A percentile compares a stretch with the other conserved stretches of the same genome.
Conservation (phyloP, 2,113 vertebrate species). For the Dryoscopus gambensis region DNA sequence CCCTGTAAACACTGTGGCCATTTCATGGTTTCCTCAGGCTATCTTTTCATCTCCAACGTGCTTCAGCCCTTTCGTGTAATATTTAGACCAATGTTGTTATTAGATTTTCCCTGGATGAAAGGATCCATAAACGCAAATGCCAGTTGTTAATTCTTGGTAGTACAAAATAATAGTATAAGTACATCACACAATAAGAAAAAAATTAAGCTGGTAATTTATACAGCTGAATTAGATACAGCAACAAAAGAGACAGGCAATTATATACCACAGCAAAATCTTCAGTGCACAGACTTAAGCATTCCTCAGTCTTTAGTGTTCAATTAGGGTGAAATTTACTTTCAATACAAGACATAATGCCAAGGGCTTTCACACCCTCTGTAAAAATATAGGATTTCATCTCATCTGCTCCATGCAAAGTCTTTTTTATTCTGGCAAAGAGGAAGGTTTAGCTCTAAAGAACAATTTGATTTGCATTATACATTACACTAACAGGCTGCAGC, state of each 20-base stretch:
- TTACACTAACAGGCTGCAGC: constrained; percentile 29
- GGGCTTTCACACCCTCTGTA: background rate
- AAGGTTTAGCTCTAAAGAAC: constrained; percentile 44
- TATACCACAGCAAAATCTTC: constrained; percentile 17
- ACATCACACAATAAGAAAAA: constrained; percentile 43
- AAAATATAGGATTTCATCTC: constrained; percentile 41
- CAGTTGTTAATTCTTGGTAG: constrained; percentile 45
- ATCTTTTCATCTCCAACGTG: background rate
- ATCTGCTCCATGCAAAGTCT: constrained; percentile 3
- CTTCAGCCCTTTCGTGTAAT: constrained; percentile 20
- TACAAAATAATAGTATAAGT: constrained; percentile 50
- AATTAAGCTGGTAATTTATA: constrained; percentile 61
- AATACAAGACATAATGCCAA: constrained; percentile 26
- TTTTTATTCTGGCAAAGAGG: constrained; percentile 15
- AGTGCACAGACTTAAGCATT: constrained; percentile 25
- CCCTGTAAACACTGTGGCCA: background rate
- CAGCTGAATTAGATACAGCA: constrained; percentile 43
- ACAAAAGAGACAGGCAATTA: constrained; percentile 52
- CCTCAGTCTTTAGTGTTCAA: constrained; percentile 49
- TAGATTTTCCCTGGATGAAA: constrained; percentile 52
- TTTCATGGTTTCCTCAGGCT: constrained; percentile 14
- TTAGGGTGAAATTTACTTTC: constrained; percentile 58
- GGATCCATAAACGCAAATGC: constrained; percentile 34
- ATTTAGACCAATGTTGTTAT: constrained; percentile 40
- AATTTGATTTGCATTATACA: constrained; percentile 41